These are phyloP conservation scores for Bombus turneri DNA, from an alignment of 1,140 invertebrate genomes.

Conservation along the genomic window DNA sequence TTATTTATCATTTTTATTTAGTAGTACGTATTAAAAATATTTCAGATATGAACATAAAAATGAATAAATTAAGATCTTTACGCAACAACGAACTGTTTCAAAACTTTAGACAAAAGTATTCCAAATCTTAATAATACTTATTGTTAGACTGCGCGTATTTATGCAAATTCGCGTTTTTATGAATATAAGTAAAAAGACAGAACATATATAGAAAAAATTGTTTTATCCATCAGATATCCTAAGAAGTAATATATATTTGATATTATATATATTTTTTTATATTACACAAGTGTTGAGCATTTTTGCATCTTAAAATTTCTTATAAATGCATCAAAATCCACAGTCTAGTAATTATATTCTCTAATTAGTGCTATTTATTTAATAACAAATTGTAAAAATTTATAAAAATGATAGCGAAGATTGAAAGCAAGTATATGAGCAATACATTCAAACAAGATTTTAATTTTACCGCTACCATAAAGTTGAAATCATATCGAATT, in stretches of 20 bases:
- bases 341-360: too few relatives aligned
- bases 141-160: too few relatives aligned
- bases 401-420: background rate
- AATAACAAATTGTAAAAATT: background rate
- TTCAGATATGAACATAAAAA: background rate
- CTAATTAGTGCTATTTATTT: background rate
- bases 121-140: background rate
- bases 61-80: background rate
- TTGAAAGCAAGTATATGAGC: background rate
- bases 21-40: background rate
- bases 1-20: background rate
- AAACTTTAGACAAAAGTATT: background rate
- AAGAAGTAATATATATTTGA: too few relatives aligned
- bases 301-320: too few relatives aligned
- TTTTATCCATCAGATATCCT: too few relatives aligned
- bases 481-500: conserved; percentile 29
- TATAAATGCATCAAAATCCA: too few relatives aligned
- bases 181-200: too few relatives aligned
- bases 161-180: too few relatives aligned
- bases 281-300: too few relatives aligned
- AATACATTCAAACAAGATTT: background rate
- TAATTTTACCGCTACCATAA: conserved; percentile 28
- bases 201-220: too few relatives aligned
- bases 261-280: too few relatives aligned
- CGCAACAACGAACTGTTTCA: background rate